Percentiles rank a stretch among this genome's conserved stretches.
Evolutionary conservation across 2,113 vertebrate genomes (phyloP).

Genomic region (Silurus glanis): DNA sequence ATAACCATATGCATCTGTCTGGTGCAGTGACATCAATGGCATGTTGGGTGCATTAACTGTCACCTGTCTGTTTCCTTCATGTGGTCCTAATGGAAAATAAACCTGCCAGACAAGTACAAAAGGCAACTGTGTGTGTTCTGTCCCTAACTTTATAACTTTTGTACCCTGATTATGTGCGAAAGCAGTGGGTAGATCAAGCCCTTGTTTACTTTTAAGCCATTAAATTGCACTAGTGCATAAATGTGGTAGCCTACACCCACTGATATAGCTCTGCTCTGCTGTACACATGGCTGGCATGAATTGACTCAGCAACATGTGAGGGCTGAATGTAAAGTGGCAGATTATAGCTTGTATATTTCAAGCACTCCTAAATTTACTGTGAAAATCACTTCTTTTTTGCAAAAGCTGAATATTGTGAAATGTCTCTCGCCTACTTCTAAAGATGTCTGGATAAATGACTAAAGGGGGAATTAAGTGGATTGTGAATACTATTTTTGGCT

Average conservation of each 20-base stretch:
- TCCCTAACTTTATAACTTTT: constrained; percentile 59
- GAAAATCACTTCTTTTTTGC: constrained; percentile 22
- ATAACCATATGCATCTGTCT: constrained; percentile 46
- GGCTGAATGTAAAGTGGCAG: neutral
- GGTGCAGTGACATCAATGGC: constrained; percentile 44
- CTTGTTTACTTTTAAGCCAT: constrained; percentile 61
- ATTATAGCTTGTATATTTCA: constrained; percentile 34
- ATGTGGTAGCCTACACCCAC: constrained; percentile 12
- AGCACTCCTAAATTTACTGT: constrained; percentile 3
- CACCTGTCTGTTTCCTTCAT: constrained; percentile 68
- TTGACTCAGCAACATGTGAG: constrained; percentile 30
- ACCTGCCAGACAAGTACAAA: constrained; percentile 47
- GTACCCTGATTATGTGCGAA: constrained; percentile 62
- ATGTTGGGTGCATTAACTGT: constrained; percentile 48
- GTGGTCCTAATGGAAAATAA: constrained; percentile 66
- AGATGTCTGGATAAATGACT: constrained; percentile 54
- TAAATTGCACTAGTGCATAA: constrained; percentile 45
- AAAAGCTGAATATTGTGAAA: constrained; percentile 37
- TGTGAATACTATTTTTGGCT: constrained; percentile 58
- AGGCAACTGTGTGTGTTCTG: constrained; percentile 35
- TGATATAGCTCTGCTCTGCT: constrained; percentile 33
- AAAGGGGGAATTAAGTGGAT: constrained; percentile 49
- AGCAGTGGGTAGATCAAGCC: constrained; percentile 64
- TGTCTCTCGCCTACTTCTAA: neutral
- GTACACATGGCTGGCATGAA: constrained; percentile 45